phyloP scores from a whole-genome alignment of 2,888 invertebrate species.

The Gerris lacustris region DNA sequence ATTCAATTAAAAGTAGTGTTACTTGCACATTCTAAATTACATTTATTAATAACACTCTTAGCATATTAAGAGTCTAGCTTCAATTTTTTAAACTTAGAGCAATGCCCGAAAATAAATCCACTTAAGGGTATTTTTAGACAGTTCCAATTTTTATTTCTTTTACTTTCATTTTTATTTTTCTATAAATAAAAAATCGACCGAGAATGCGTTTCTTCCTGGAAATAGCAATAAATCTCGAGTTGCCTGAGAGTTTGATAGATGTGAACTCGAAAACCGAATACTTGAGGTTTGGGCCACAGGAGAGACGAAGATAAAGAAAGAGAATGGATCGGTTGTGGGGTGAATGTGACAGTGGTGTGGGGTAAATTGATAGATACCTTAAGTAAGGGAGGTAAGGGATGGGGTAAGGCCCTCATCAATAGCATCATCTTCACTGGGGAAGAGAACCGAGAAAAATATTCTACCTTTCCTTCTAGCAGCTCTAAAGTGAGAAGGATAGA shows the following conservation, averaged over 20 bases:
- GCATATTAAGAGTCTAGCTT: no score
- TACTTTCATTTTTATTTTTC: no score
- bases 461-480: background rate
- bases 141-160: no score
- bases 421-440: background rate
- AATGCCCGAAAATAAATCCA: no score
- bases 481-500: background rate
- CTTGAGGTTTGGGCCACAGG: background rate
- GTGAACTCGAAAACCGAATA: background rate
- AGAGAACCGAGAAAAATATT: background rate
- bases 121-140: no score
- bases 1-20: no score
- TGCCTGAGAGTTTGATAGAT: slow-evolving; percentile 1
- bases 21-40: no score
- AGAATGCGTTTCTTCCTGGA: background rate
- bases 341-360: background rate
- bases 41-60: no score
- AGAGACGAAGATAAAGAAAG: background rate
- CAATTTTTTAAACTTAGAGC: no score
- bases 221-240: background rate
- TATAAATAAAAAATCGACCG: no score
- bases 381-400: background rate
- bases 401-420: background rate
- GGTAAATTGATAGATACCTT: slow-evolving; percentile 1
- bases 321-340: background rate